Conservation (phyloP, 2,888 invertebrate genomes). For the Baccha elongata region DNA sequence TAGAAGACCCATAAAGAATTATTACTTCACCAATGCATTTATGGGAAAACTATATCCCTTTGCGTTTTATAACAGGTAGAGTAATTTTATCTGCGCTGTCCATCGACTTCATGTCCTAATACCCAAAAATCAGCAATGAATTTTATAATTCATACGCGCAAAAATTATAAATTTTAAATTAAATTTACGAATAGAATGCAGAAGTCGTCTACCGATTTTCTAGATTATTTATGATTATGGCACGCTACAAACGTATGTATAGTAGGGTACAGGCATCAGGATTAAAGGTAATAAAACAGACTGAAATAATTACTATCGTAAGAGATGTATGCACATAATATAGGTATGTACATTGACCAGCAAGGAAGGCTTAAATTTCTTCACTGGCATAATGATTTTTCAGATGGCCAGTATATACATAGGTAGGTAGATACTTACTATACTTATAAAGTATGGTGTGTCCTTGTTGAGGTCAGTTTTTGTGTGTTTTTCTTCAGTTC, state of each 20-base stretch:
- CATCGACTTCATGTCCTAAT: conserved; percentile 11
- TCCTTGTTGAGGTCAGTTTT: conserved; percentile 63
- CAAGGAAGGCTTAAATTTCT: conserved; percentile 55
- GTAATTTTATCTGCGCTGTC: not conserved
- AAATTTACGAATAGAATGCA: not conserved
- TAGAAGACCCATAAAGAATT: conserved; percentile 33
- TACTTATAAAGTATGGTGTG: conserved; percentile 14
- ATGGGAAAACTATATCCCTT: conserved; percentile 3
- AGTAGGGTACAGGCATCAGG: not conserved
- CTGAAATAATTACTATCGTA: conserved; percentile 14
- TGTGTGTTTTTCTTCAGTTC: conserved; percentile 59
- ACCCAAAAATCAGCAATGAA: conserved; percentile 9
- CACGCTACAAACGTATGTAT: not conserved
- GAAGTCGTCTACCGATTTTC: not conserved
- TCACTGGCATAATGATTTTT: not conserved
- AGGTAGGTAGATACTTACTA: no score
- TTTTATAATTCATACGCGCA: conserved; percentile 5
- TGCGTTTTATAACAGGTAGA: conserved; percentile 63
- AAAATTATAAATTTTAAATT: conserved; percentile 15
- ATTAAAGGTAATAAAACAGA: conserved; percentile 27
- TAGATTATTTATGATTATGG: not conserved
- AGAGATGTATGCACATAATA: not conserved
- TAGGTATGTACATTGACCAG: not conserved
- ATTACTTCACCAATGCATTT: conserved; percentile 38
- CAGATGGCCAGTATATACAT: conserved; percentile 19